These are phyloP conservation scores for Triops longicaudatus DNA, from an alignment of 1,140 invertebrate genomes.

Conservation along the genomic window DNA sequence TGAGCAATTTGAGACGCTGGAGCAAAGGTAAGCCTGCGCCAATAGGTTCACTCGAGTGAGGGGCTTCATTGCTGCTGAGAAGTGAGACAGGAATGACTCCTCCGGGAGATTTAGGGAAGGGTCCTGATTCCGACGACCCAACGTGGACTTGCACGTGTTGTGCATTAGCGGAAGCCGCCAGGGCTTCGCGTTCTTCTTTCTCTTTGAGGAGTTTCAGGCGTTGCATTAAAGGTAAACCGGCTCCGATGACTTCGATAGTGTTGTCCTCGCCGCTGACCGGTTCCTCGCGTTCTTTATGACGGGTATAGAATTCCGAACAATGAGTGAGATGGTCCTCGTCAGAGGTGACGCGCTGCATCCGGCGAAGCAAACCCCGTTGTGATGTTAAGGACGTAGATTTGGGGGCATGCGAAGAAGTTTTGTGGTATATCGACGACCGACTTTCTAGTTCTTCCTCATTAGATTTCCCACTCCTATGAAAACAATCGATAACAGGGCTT, in stretches of 20 bases:
- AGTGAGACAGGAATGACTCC: not conserved
- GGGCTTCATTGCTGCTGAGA: not conserved
- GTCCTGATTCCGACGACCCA: not conserved
- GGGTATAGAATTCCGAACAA: not conserved
- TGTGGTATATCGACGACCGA: not conserved
- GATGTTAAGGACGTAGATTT: not conserved
- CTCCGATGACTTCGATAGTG: conserved; percentile 54
- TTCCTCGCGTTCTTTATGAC: not conserved
- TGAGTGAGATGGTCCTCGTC: conserved; percentile 46
- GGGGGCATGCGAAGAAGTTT: not conserved
- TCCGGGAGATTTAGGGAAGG: not conserved
- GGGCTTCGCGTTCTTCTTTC: conserved; percentile 46
- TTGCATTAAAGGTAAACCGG: conserved; percentile 68
- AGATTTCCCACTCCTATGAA: not conserved
- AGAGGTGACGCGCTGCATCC: conserved; percentile 59
- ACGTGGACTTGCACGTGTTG: not conserved
- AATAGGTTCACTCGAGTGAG: conserved; percentile 50
- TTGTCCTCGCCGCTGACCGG: not conserved
- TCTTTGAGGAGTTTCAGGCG: conserved; percentile 66
- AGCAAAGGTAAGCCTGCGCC: conserved; percentile 67
- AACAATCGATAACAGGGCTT: not conserved
- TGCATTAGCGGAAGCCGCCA: not conserved
- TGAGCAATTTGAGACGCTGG: conserved; percentile 65
- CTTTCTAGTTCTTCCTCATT: not conserved
- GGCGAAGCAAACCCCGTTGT: conserved; percentile 35